Percentiles rank a stretch among this genome's conserved stretches.
Conservation (phyloP, 2,797 vertebrate species). For the Garrulus glandarius region DNA sequence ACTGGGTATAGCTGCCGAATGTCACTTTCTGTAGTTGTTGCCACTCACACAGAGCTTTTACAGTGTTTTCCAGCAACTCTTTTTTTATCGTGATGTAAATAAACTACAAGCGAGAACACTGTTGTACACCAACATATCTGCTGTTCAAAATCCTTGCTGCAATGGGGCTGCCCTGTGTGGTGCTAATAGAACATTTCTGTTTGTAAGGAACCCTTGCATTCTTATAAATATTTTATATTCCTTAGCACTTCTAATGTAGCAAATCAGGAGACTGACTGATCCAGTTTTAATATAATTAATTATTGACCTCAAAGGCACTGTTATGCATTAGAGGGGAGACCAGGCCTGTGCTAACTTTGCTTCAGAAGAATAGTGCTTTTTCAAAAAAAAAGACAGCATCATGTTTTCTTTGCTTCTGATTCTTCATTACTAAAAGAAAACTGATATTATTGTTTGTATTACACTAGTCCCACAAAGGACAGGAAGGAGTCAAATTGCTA, state of each 20-base stretch:
- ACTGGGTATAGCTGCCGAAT: background rate
- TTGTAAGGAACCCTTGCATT: background rate
- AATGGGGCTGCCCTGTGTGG: background rate
- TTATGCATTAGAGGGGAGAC: background rate
- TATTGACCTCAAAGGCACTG: background rate
- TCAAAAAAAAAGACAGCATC: background rate
- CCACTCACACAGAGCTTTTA: background rate
- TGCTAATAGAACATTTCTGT: background rate
- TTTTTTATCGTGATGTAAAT: background rate
- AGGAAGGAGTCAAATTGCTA: background rate
- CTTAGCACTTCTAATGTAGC: background rate
- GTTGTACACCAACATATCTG: background rate
- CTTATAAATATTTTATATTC: background rate
- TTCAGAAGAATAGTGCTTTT: background rate
- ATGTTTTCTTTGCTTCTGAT: background rate
- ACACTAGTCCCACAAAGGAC: background rate
- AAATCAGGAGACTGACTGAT: background rate
- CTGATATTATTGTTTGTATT: fast-evolving
- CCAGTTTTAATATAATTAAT: background rate
- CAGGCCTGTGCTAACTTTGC: background rate
- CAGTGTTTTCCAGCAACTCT: background rate
- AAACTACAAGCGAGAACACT: background rate
- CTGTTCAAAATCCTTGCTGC: background rate
- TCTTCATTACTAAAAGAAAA: background rate
- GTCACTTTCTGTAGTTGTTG: background rate